Evolutionary conservation across 2,888 invertebrate species (phyloP), one percentile per base, ranked within the genome.

Genomic region (Pollenia angustigena): DNA sequence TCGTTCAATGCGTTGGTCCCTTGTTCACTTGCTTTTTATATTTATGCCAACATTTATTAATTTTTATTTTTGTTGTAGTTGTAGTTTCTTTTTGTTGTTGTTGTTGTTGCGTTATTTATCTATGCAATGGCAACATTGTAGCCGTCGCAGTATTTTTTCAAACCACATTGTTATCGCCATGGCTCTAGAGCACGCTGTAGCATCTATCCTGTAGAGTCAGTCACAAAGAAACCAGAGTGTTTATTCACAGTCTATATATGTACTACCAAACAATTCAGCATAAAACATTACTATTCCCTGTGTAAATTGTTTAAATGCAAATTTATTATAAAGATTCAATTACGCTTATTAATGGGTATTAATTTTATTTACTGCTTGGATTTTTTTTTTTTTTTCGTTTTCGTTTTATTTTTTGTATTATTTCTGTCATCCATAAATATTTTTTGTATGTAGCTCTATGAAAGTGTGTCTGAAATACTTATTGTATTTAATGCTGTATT

Each of bases 301-400:
- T 69, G 64, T 69, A 75, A 71, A 64, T 60, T 68, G 50, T 72
- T 71, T 84, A 68, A 76, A 75, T 85, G 79, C 79, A 87, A 87
- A 87, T 87, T 87, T 87, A 87, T 87, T 87, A 87, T 84, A 87
- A 87, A 87, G 87, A 87, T 87, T 87, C 87, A 87, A 87, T 87
- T 87, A 87, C 81, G 87, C 87, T 87, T 87, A 87, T 87, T 87
- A 87, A 87, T 87, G 87, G 84, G 87, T 84, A 87, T 87, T 87
- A 87, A 87, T 87, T 84, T 87, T 87, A 87, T 87, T 87, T 87
- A 87, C 87, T 87, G 84, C 84, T 87, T 66, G 81, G 81, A 71
- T 76, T 81, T 71, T 72, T 72, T 60, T 68, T 66, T 60, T 60
- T 72, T 58, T 44, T 23, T 23, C 23, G 23, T 71, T 44, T n/a